A percentile compares a stretch with the other conserved stretches of the same genome.
phyloP scores from a whole-genome alignment of 2,888 invertebrate species.

The Brachyopa scutellaris region DNA sequence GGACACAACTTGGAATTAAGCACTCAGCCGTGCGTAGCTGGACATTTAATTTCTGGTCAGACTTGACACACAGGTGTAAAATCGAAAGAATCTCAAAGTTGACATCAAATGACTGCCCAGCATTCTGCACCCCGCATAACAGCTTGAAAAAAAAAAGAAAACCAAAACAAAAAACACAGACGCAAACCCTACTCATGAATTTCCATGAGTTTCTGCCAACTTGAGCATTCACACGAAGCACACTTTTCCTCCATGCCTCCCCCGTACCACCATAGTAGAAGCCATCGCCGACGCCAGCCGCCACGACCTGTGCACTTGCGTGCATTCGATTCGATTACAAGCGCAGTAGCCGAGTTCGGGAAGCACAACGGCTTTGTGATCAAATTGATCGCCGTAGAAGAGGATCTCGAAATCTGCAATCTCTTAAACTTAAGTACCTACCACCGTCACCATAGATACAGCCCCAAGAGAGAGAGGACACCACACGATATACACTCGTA shows the following conservation, averaged over 20 bases:
- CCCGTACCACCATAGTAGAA: background rate
- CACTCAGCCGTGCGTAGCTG: conserved; percentile 24
- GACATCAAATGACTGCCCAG: conserved; percentile 31
- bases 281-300: background rate
- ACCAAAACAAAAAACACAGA: background rate
- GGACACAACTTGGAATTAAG: conserved; percentile 1
- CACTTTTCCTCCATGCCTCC: conserved; percentile 9
- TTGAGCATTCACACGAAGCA: conserved; percentile 65
- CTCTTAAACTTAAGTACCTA: conserved; percentile 59
- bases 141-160: conserved; percentile 19
- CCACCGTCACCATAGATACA: conserved; percentile 49
- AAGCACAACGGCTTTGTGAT: conserved; percentile 63
- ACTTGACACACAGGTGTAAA: conserved; percentile 51
- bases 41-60: conserved; percentile 25
- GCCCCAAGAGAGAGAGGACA: background rate
- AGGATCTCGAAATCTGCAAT: conserved; percentile 57
- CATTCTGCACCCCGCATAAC: conserved; percentile 55
- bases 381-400: conserved; percentile 68
- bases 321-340: conserved; percentile 66
- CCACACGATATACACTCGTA: conserved; percentile 58
- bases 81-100: conserved; percentile 14
- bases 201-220: conserved; percentile 55
- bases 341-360: conserved; percentile 50
- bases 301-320: conserved; percentile 57
- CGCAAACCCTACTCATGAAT: conserved; percentile 33